Evolutionary conservation across 1,140 invertebrate genomes (phyloP).

Genomic region (Penaeus indicus): DNA sequence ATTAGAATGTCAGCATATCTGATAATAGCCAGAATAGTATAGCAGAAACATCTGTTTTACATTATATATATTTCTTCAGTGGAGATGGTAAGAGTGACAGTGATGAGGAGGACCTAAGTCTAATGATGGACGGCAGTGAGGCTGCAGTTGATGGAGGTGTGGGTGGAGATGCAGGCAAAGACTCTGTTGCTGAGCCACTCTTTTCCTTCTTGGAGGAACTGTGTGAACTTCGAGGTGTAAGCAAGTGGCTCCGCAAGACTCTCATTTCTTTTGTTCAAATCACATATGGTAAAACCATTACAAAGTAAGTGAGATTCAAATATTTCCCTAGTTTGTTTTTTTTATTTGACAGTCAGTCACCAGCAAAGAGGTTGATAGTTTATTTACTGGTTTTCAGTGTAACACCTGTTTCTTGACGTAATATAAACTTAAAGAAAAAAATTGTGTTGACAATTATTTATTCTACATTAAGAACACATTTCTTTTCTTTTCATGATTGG

Average conservation of each 20-base stretch:
- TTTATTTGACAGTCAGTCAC: background rate
- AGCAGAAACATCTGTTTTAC: background rate
- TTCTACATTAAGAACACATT: too few species aligned
- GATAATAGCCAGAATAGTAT: background rate
- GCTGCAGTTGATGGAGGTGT: constrained; percentile 37
- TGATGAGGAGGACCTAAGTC: constrained; percentile 64
- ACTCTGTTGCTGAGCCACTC: constrained; percentile 89
- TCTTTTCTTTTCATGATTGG: too few species aligned
- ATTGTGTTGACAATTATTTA: too few species aligned
- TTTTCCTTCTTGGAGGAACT: constrained; percentile 86
- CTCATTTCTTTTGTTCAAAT: constrained; percentile 93
- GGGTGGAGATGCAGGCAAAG: constrained; percentile 76
- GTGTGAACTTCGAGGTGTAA: constrained; percentile 85
- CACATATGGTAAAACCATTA: constrained; percentile 91
- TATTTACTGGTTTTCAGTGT: background rate
- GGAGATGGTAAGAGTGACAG: constrained; percentile 63
- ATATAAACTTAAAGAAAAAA: background rate
- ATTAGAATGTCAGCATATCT: background rate
- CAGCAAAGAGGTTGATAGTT: too few species aligned
- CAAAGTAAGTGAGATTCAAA: constrained; percentile 75
- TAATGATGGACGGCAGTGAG: constrained; percentile 51
- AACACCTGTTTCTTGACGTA: background rate
- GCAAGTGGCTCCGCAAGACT: constrained; percentile 87
- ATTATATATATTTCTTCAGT: constrained; percentile 10
- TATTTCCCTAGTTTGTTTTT: background rate